Conservation (phyloP, 2,113 vertebrate species). For the Pseudolaguvia tuberculata region DNA sequence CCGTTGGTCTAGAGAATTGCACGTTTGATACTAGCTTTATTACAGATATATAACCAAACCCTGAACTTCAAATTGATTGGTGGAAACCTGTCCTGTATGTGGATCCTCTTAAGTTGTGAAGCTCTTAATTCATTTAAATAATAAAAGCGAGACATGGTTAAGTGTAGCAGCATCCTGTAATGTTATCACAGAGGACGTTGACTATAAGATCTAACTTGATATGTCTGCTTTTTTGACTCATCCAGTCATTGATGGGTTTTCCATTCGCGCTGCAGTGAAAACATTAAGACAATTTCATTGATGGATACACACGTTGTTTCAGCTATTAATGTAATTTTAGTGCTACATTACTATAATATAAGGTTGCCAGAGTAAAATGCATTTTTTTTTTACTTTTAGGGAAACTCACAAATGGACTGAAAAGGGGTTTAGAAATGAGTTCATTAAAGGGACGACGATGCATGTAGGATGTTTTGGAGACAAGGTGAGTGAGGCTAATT, state of each 20-base stretch:
- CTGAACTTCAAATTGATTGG: not conserved
- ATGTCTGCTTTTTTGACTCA: not conserved
- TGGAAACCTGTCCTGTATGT: slow-evolving; percentile 13
- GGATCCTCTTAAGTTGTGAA: slow-evolving; percentile 30
- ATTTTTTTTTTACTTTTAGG: too few relatives aligned
- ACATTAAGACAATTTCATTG: not conserved
- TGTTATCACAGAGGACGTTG: slow-evolving; percentile 19
- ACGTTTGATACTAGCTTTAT: not conserved
- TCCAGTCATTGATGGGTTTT: slow-evolving; percentile 5
- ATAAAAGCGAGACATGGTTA: slow-evolving; percentile 14
- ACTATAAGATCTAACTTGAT: slow-evolving; percentile 20
- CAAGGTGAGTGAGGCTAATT: too few relatives aligned
- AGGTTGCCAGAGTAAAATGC: too few relatives aligned
- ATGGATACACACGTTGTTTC: not conserved
- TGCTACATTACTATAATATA: not conserved
- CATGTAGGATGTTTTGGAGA: too few relatives aligned
- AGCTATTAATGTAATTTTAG: not conserved
- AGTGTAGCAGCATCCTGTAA: slow-evolving; percentile 11
- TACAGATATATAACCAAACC: not conserved
- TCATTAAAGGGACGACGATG: too few relatives aligned
- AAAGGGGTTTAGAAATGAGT: too few relatives aligned
- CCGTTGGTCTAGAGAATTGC: too few relatives aligned
- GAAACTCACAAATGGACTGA: too few relatives aligned
- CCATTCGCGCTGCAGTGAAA: not conserved
- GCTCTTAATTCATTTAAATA: slow-evolving; percentile 31